phyloP scores from a whole-genome alignment of 1,140 invertebrate genomes.

The Caerostris extrusa region DNA sequence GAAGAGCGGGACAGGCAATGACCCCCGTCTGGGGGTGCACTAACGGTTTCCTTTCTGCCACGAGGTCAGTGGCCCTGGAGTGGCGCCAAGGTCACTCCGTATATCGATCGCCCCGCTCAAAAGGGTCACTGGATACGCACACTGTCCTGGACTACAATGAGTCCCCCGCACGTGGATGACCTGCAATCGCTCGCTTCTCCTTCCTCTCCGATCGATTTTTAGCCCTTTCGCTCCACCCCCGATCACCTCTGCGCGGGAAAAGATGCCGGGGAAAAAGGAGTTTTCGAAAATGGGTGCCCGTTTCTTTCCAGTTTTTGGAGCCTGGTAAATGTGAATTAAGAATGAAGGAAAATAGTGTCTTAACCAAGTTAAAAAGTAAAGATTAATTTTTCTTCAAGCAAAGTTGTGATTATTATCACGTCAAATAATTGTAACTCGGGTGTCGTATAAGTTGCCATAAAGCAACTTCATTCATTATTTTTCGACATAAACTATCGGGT shows the following conservation, averaged over 20 bases:
- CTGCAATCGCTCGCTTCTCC: background rate
- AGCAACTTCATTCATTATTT: too few species aligned
- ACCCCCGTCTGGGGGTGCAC: background rate
- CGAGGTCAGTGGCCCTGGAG: constrained; percentile 56
- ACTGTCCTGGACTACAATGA: constrained; percentile 47
- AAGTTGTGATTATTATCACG: too few species aligned
- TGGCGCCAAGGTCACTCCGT: constrained; percentile 30
- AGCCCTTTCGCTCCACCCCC: background rate
- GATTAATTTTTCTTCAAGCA: too few species aligned
- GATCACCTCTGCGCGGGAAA: background rate
- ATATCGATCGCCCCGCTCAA: constrained; percentile 60
- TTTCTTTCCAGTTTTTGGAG: background rate
- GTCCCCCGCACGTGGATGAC: constrained; percentile 50
- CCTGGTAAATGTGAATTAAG: too few species aligned
- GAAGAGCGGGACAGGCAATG: background rate
- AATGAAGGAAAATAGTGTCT: too few species aligned
- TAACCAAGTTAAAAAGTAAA: too few species aligned
- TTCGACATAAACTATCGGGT: too few species aligned
- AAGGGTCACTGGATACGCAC: constrained; percentile 53
- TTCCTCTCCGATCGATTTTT: background rate
- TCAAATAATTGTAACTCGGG: too few species aligned
- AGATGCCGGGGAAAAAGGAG: background rate
- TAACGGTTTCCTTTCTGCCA: background rate
- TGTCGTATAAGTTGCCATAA: too few species aligned
- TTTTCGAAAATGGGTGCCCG: background rate